Base-by-base conservation (phyloP, 2,113 vertebrate genomes). In the Dasyprocta punctata region DNA sequence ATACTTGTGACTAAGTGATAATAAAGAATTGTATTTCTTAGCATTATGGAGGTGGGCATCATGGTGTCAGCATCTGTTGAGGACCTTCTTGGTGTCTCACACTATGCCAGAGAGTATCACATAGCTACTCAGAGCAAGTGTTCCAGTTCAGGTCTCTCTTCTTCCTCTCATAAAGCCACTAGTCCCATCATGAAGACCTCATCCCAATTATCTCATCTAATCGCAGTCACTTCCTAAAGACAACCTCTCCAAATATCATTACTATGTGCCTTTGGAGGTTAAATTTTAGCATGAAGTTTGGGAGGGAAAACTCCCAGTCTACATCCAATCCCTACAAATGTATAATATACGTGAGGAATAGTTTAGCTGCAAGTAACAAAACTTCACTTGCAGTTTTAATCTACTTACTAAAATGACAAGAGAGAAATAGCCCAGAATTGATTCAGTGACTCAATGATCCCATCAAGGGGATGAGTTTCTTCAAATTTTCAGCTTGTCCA, bases 331-430 rank as follows among this genome's bases (percentile, higher is more conserved):
- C 71, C 19, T 92, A 41, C n/a, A 63, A 92, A 13, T 22, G 56
- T 71, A 47, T 8, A 52, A 16, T 77, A 38, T 67, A 54, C 69
- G 89, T 58, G 49, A 89, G 10, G 14, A 82, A 82, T 19, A 12
- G 3, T 49, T 94, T 87, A 89, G 47, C 38, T 69, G 20, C n/a
- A 71, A 87, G 19, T 77, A 85, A 67, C 4, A 96, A 95, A 95
- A 84, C 41, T 41, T 67, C 17, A 89, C 75, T 71, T 41, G 19
- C 1, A 12, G 58, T 7, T 71, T 92, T 87, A 94, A 95, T 56
- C 28, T 52, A 84, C 33, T 82, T 94, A 84, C 73, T 17, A 83
- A 94, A 85, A 85, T 83, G 41, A 69, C 30, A 33, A 92, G 54
- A 56, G 20, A 85, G 16, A 88, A 24, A 26, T 20, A 95, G 41